These are phyloP conservation scores for Chymomyza caudatula DNA, from an alignment of 2,888 invertebrate genomes.

Conservation along the genomic window DNA sequence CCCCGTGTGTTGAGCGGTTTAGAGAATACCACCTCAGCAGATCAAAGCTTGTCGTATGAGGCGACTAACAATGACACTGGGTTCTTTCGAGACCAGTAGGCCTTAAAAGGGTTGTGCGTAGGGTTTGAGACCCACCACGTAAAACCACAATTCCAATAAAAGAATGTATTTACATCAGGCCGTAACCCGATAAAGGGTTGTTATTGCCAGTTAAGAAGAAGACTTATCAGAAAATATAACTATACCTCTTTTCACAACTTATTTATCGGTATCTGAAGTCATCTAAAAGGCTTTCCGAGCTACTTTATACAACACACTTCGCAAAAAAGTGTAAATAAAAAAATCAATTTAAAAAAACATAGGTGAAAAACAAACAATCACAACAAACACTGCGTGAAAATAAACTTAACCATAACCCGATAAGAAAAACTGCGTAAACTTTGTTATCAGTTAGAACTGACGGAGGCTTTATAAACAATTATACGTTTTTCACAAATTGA, in stretches of 20 bases:
- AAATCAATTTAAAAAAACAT: slow-evolving; percentile 61
- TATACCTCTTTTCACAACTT: not conserved
- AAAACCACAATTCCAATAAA: too few relatives aligned
- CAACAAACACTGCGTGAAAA: slow-evolving; percentile 26
- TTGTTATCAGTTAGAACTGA: slow-evolving; percentile 37
- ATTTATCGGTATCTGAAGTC: slow-evolving; percentile 44
- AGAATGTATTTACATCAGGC: too few relatives aligned
- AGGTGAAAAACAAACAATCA: slow-evolving; percentile 64
- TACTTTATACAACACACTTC: slow-evolving; percentile 46
- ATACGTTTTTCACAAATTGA: slow-evolving; percentile 18
- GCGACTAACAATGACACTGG: too few relatives aligned
- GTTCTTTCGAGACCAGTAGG: too few relatives aligned
- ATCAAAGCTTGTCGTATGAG: too few relatives aligned
- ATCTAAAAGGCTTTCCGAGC: slow-evolving; percentile 42
- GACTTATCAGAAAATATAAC: too few relatives aligned
- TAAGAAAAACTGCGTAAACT: slow-evolving; percentile 51
- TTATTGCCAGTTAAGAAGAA: too few relatives aligned
- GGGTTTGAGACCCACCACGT: too few relatives aligned
- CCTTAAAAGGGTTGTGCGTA: too few relatives aligned
- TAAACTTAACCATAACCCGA: not conserved
- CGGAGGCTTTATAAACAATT: not conserved
- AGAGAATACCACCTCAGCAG: too few relatives aligned
- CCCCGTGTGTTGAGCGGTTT: too few relatives aligned
- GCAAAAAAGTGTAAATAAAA: slow-evolving; percentile 36
- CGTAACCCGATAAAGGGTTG: too few relatives aligned